These are phyloP conservation scores for Serripes groenlandicus DNA, from an alignment of 2,888 invertebrate genomes.

Conservation along the genomic window DNA sequence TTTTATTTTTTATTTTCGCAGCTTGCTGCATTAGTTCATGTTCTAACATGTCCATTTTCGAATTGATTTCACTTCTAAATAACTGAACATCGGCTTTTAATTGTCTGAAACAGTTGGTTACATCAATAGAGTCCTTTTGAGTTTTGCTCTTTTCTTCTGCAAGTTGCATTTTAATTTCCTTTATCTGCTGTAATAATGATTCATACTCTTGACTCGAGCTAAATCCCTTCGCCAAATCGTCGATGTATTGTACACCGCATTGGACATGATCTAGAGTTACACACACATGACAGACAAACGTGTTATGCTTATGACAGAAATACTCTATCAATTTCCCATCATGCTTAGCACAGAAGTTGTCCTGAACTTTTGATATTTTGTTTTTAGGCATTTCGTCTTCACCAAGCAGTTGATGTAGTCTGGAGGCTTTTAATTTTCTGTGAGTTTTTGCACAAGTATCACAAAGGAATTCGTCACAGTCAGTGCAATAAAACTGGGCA, in stretches of 20 bases:
- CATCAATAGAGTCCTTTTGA: background rate
- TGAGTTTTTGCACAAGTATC: background rate
- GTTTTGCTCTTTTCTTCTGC: background rate
- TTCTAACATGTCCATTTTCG: background rate
- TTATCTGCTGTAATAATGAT: background rate
- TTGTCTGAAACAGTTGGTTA: background rate
- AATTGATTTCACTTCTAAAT: background rate
- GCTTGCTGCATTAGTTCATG: background rate
- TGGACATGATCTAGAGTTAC: background rate
- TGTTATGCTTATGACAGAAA: background rate
- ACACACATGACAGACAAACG: background rate
- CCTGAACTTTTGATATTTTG: background rate
- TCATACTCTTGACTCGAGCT: background rate
- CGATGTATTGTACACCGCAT: constrained; percentile 1
- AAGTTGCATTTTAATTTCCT: background rate
- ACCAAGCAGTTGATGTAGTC: background rate
- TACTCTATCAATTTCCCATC: background rate
- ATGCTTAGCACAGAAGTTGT: background rate
- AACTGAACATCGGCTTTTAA: background rate
- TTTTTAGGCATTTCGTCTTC: background rate
- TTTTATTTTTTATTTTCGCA: background rate
- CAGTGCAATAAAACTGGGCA: background rate
- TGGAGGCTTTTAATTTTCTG: background rate
- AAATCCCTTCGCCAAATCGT: background rate
- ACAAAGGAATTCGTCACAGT: constrained; percentile 8